phyloP scores from a whole-genome alignment of 2,797 vertebrate species.

The Esox lucius region DNA sequence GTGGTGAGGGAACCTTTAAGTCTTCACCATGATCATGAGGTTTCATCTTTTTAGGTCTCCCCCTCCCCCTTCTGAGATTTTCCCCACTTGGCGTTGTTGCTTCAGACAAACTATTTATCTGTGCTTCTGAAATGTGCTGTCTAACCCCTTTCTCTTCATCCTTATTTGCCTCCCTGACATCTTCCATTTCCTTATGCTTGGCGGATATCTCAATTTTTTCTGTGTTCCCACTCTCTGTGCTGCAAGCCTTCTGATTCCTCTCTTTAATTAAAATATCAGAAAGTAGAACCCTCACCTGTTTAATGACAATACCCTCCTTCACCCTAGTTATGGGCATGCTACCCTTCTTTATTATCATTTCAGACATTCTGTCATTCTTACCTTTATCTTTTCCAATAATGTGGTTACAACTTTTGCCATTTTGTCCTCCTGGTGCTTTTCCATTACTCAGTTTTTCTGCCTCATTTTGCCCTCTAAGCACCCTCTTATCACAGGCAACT shows the following conservation, averaged over 20 bases:
- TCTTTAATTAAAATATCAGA: slow-evolving; percentile 72
- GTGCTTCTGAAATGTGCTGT: slow-evolving; percentile 26
- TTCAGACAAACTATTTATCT: slow-evolving; percentile 26
- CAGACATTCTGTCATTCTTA: slow-evolving; percentile 19
- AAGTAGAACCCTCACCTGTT: slow-evolving; percentile 70
- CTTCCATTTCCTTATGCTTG: slow-evolving; percentile 18
- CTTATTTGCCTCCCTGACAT: slow-evolving; percentile 8
- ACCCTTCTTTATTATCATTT: slow-evolving; percentile 3
- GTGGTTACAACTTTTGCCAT: slow-evolving; percentile 13
- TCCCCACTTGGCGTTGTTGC: slow-evolving; percentile 21
- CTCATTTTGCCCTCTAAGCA: slow-evolving; percentile 23
- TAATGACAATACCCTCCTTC: slow-evolving; percentile 65
- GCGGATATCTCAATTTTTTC: slow-evolving; percentile 24
- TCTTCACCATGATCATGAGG: slow-evolving; percentile 35
- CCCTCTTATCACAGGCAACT: slow-evolving; percentile 18
- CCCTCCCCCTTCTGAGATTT: slow-evolving; percentile 29
- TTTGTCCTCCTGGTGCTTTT: slow-evolving; percentile 32
- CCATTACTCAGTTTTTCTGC: slow-evolving; percentile 13
- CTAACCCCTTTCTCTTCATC: slow-evolving; percentile 20
- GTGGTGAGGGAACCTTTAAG: slow-evolving; percentile 22
- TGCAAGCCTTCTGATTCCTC: slow-evolving; percentile 33
- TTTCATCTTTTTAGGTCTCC: slow-evolving; percentile 47
- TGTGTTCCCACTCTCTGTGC: slow-evolving; percentile 31
- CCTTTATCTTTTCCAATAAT: slow-evolving; percentile 4
- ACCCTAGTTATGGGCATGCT: slow-evolving; percentile 20